A percentile compares a stretch with the other conserved stretches of the same genome.
Evolutionary conservation across 2,797 vertebrate species (phyloP).

Genomic region (Darevskia nairensis): DNA sequence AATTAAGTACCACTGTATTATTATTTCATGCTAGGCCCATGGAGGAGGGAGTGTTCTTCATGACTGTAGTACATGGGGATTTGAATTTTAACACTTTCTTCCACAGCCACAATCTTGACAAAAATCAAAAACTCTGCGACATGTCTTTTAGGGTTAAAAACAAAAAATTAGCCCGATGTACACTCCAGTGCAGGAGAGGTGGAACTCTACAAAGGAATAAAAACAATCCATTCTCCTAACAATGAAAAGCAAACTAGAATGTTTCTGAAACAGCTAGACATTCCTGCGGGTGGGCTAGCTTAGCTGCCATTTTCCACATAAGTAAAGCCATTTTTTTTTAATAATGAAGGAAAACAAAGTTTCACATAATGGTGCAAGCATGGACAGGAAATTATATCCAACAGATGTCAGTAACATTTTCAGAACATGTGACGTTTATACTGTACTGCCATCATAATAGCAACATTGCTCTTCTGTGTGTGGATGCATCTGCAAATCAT

Average conservation of each 20-base stretch:
- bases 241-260: background rate
- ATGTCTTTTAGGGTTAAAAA: too few species aligned
- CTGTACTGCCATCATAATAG: background rate
- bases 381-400: background rate
- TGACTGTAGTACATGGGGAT: too few species aligned
- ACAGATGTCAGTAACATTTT: background rate
- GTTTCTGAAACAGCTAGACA: background rate
- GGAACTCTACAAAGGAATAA: background rate
- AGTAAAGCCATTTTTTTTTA: background rate
- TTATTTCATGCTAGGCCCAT: too few species aligned
- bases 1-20: too few species aligned
- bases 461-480: background rate
- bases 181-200: too few species aligned
- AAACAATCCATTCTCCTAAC: background rate
- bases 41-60: too few species aligned
- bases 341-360: background rate
- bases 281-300: background rate
- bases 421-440: background rate
- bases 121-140: too few species aligned
- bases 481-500: background rate
- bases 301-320: background rate
- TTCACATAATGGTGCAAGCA: background rate
- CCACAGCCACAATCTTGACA: too few species aligned
- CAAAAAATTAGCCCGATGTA: too few species aligned
- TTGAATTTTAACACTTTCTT: too few species aligned